phyloP scores from a whole-genome alignment of 2,113 vertebrate species.

The Oryzias woworae region DNA sequence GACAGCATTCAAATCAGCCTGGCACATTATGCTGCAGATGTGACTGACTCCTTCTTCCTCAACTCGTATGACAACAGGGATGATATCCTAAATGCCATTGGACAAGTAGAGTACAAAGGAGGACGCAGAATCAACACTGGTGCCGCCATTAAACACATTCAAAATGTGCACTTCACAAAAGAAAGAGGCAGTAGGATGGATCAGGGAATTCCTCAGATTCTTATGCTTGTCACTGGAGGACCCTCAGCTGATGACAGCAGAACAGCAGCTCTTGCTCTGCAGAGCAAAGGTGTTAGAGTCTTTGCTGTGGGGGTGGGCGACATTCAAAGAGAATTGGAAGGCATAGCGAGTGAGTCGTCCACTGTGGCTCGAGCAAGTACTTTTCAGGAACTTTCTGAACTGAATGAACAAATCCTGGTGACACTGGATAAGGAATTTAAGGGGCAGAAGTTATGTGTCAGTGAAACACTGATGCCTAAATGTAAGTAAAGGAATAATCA shows the following conservation, averaged over 20 bases:
- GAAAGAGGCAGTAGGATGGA: slow-evolving; percentile 86
- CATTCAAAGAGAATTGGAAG: slow-evolving; percentile 81
- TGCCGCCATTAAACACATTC: slow-evolving; percentile 83
- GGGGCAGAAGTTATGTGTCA: slow-evolving; percentile 78
- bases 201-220: slow-evolving; percentile 86
- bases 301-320: slow-evolving; percentile 86
- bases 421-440: slow-evolving; percentile 84
- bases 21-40: slow-evolving; percentile 89
- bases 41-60: slow-evolving; percentile 89
- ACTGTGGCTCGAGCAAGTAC: slow-evolving; percentile 81
- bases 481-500: slow-evolving; percentile 61
- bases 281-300: slow-evolving; percentile 80
- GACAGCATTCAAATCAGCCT: slow-evolving; percentile 87
- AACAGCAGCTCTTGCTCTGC: slow-evolving; percentile 79
- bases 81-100: slow-evolving; percentile 82
- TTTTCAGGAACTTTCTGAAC: slow-evolving; percentile 82
- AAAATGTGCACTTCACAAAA: slow-evolving; percentile 85
- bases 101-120: slow-evolving; percentile 84
- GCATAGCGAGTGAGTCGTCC: slow-evolving; percentile 80
- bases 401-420: slow-evolving; percentile 89
- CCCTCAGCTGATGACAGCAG: slow-evolving; percentile 83
- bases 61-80: slow-evolving; percentile 82
- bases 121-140: slow-evolving; percentile 85
- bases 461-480: slow-evolving; percentile 54
- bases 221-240: slow-evolving; percentile 88